Evolutionary conservation across 2,888 invertebrate genomes (phyloP).

Genomic region (Ditula angustiorana): DNA sequence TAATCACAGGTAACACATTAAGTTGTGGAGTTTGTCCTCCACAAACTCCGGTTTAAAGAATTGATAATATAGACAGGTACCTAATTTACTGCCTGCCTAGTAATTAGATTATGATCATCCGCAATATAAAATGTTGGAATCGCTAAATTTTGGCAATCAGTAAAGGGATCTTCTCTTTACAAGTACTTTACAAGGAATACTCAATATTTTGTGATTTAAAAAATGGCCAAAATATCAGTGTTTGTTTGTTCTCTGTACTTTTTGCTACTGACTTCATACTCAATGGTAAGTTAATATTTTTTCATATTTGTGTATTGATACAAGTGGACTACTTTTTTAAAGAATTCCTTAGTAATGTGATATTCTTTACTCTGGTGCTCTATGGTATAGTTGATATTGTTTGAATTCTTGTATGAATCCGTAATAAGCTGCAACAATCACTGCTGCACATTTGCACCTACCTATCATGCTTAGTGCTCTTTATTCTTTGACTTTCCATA

Average conservation of each 20-base stretch:
- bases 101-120: slow-evolving; percentile 25
- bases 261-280: slow-evolving; percentile 52
- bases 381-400: too few relatives aligned
- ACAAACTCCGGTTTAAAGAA: not conserved
- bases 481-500: too few relatives aligned
- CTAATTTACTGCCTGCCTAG: slow-evolving; percentile 14
- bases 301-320: too few relatives aligned
- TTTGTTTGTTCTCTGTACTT: slow-evolving; percentile 51
- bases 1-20: slow-evolving; percentile 6
- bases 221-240: slow-evolving; percentile 55
- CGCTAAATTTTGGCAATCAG: slow-evolving; percentile 19
- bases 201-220: slow-evolving; percentile 37
- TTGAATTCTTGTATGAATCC: too few relatives aligned
- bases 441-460: too few relatives aligned
- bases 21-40: slow-evolving; percentile 18
- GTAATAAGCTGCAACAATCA: too few relatives aligned
- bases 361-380: too few relatives aligned
- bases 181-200: slow-evolving; percentile 1
- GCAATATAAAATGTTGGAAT: slow-evolving; percentile 25
- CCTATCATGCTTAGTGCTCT: too few relatives aligned
- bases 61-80: slow-evolving; percentile 17
- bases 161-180: slow-evolving; percentile 4
- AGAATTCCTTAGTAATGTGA: too few relatives aligned
- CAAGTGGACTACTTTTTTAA: too few relatives aligned
- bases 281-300: slow-evolving; percentile 44